These are phyloP conservation scores for Micromys minutus DNA, from an alignment of 2,113 vertebrate species.

Conservation along the genomic window DNA sequence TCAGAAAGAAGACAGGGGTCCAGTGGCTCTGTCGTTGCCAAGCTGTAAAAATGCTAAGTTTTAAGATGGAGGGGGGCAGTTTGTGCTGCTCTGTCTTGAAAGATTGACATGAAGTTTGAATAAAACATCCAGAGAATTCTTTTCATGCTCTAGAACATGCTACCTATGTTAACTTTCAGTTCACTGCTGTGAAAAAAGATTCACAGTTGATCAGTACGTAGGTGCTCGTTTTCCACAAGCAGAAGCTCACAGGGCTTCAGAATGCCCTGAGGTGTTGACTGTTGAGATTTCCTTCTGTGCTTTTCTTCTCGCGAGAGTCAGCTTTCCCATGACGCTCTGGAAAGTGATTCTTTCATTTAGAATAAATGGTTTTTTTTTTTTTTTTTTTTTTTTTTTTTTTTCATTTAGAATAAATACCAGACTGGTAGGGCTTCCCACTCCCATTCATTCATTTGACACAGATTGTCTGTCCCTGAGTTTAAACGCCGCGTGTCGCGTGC, in stretches of 20 bases:
- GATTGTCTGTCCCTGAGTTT: not conserved
- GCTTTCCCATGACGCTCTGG: not conserved
- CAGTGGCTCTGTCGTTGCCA: not conserved
- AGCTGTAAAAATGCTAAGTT: not conserved
- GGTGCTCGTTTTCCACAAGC: not conserved
- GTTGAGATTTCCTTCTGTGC: not conserved
- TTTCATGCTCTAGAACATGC: not conserved
- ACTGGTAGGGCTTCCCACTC: not conserved
- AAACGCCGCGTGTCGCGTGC: not conserved
- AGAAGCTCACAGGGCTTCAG: conserved; percentile 22
- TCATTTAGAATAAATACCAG: conserved; percentile 28
- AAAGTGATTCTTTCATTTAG: conserved; percentile 14
- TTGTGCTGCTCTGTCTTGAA: not conserved
- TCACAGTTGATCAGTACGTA: not conserved
- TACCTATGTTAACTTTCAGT: not conserved
- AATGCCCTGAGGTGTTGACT: not conserved
- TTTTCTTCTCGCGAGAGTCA: not conserved
- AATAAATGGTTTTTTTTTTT: not conserved
- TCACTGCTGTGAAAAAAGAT: not conserved
- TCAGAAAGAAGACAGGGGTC: not conserved
- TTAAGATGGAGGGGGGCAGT: not conserved
- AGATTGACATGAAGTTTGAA: not conserved
- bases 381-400: not conserved
- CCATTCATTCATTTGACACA: conserved; percentile 18
- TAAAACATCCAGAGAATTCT: not conserved